Base-by-base conservation (phyloP, 2,797 vertebrate genomes). In the Acanthornis magna region DNA sequence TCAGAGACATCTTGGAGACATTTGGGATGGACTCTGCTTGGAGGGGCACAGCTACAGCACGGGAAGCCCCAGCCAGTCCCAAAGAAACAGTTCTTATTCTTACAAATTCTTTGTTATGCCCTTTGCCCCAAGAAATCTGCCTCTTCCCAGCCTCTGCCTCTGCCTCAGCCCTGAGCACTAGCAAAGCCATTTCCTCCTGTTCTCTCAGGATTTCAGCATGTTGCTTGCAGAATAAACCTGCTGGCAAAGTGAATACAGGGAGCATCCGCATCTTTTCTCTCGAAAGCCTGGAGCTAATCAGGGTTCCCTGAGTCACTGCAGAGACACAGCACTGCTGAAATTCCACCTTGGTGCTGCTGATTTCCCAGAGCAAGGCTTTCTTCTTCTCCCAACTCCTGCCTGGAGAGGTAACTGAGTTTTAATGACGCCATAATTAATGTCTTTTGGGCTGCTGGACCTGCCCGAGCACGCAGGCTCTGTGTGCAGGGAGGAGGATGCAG, bases 11-110 rank as follows among this genome's bases (percentile, higher is more conserved):
- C 26, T 8, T 16, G 19, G 45, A 50, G n/a, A 18, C 21, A 9
- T 26, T 13, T 9, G 43, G 50, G 34, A 50, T 13, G 9, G n/a
- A 42, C 36, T 85, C 34, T 50, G 40, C 57, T 75, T 0, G 0
- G 21, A 9, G 10, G 13, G n/a, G 53, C 48, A 61, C 42, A 50
- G 32, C 42, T 34, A 29, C 36, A 40, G 11, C 48, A 45, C 0
- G 0, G 54, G 16, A 60, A 75, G 50, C 5, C 27, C 38, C 5
- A 6, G 57, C 7, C 2, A 5, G 9, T 27, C 40, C 45, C 45
- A 23, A 34, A 51, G 30, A 58, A 79, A 67, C 14, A 36, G 8
- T 51, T 51, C 2, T 1, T 65, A n/a, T 40, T 66, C 42, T 23
- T 73, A 32, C n/a, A 62, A 9, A 1, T 2, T 68, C n/a, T 48